phyloP scores from a whole-genome alignment of 2,113 vertebrate genomes.

The Crocuta crocuta region DNA sequence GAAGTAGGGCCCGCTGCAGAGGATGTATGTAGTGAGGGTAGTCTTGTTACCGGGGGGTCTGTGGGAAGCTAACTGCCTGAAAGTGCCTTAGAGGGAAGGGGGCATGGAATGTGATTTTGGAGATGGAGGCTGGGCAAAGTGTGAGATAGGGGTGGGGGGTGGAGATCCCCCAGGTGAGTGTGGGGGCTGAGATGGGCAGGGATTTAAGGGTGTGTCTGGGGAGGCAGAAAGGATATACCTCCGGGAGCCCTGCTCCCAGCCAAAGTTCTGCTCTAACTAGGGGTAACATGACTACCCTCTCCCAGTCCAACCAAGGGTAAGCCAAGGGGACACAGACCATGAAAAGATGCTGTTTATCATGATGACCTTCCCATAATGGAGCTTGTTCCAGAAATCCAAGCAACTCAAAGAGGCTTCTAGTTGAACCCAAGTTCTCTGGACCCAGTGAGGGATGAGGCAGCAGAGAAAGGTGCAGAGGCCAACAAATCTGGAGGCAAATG shows the following conservation, averaged over 20 bases:
- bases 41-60: not conserved
- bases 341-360: not conserved
- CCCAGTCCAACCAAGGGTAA: not conserved
- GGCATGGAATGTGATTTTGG: not conserved
- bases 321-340: not conserved
- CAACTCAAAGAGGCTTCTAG: not conserved
- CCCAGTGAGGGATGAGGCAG: not conserved
- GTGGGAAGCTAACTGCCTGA: not conserved
- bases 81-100: not conserved
- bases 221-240: not conserved
- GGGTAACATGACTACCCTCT: not conserved
- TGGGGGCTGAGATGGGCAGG: not conserved
- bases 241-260: not conserved
- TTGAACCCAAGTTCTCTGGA: not conserved
- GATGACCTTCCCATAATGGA: not conserved
- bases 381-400: not conserved
- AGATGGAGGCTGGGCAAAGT: not conserved
- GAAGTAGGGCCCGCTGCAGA: not conserved
- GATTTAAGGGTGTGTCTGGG: not conserved
- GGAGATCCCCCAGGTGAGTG: not conserved
- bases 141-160: not conserved
- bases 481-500: not conserved
- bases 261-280: not conserved
- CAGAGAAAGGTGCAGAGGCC: not conserved
- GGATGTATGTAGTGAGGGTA: rapidly evolving